Evolutionary conservation across 2,888 invertebrate species (phyloP).

Genomic region (Eilema depressum): DNA sequence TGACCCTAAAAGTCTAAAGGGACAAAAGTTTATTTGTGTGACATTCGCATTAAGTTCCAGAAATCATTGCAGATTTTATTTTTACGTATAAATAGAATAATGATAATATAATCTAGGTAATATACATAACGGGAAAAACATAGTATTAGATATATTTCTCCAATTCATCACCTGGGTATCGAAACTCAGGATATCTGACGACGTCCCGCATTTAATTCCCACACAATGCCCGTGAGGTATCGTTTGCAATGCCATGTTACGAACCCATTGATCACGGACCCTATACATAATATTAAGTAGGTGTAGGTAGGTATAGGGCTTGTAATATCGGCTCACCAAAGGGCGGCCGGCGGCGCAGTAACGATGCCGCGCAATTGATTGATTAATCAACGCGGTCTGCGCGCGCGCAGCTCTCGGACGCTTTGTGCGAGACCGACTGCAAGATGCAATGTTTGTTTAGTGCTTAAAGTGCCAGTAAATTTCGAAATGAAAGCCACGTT

Average conservation of each 20-base stretch:
- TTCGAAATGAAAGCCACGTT: constrained; percentile 2
- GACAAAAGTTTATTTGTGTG: too few relatives aligned
- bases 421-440: constrained; percentile 53
- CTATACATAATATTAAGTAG: constrained; percentile 16
- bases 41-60: too few relatives aligned
- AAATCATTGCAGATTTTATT: too few relatives aligned
- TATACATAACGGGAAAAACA: not conserved
- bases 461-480: constrained; percentile 38
- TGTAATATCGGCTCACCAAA: constrained; percentile 47
- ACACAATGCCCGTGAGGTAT: constrained; percentile 15
- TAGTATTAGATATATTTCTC: not conserved
- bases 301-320: constrained; percentile 18
- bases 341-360: constrained; percentile 53
- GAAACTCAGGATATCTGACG: not conserved
- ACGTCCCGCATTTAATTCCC: constrained; percentile 4
- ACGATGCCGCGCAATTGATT: constrained; percentile 54
- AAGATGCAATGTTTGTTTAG: constrained; percentile 62
- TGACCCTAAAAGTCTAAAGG: too few relatives aligned
- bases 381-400: constrained; percentile 60
- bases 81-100: too few relatives aligned
- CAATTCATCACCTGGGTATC: not conserved
- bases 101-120: too few relatives aligned
- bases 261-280: constrained; percentile 22
- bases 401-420: constrained; percentile 47
- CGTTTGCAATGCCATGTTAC: constrained; percentile 17